Evolutionary conservation across 2,888 invertebrate species (phyloP).

Genomic region (Labia minor): DNA sequence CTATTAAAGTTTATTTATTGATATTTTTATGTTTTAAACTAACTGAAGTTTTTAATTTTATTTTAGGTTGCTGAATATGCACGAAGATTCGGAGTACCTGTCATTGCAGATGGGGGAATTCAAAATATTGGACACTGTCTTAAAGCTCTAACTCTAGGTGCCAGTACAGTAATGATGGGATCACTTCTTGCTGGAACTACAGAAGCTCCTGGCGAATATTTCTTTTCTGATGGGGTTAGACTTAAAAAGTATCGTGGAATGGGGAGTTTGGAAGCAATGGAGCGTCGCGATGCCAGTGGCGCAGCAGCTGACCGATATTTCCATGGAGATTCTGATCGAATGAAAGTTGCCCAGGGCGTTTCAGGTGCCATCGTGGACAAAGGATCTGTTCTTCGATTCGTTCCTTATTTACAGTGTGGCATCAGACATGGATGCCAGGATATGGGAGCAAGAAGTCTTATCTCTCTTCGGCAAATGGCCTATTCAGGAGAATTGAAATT

Average conservation of each 20-base stretch:
- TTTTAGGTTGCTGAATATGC: constrained; percentile 83
- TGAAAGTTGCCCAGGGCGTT: constrained; percentile 97
- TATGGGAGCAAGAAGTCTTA: constrained; percentile 70
- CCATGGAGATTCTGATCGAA: constrained; percentile 80
- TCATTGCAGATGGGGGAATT: constrained; percentile 97
- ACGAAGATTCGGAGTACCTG: constrained; percentile 77
- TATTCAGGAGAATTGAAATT: constrained; percentile 81
- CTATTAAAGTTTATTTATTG: too few relatives aligned
- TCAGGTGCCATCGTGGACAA: constrained; percentile 97
- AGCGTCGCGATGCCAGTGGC: constrained; percentile 67
- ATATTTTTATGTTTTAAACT: not conserved
- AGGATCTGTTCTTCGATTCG: constrained; percentile 87
- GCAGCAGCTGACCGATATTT: constrained; percentile 68
- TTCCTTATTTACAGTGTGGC: constrained; percentile 91
- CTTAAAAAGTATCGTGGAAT: constrained; percentile 98
- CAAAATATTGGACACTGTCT: constrained; percentile 93
- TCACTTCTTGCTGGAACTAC: constrained; percentile 94
- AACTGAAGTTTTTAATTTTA: too few relatives aligned
- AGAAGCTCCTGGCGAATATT: constrained; percentile 98
- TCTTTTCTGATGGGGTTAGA: constrained; percentile 94
- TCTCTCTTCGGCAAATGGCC: constrained; percentile 60
- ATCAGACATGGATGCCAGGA: constrained; percentile 96
- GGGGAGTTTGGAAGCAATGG: constrained; percentile 99
- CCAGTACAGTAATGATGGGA: constrained; percentile 99
- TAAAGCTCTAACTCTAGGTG: constrained; percentile 85